Evolutionary conservation across 35 echinoderm and acorn worm species (phyloP).

Genomic region (Antedon bifida): DNA sequence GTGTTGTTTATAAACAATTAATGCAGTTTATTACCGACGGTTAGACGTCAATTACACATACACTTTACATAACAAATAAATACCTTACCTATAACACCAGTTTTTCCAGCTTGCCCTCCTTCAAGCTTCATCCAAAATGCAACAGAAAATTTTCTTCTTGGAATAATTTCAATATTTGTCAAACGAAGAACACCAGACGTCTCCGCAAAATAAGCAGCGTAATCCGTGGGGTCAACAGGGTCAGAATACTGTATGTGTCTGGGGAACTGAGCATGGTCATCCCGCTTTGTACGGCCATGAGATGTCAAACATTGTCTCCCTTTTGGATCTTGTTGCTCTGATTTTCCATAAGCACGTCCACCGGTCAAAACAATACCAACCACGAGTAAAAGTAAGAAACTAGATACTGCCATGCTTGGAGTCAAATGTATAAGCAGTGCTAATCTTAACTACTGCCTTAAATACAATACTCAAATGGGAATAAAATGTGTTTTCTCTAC

Average conservation of each 20-base stretch:
- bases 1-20: too few relatives aligned
- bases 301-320: not conserved
- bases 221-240: not conserved
- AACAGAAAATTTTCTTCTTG: not conserved
- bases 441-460: too few relatives aligned
- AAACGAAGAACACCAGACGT: not conserved
- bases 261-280: not conserved
- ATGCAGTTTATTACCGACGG: too few relatives aligned
- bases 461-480: too few relatives aligned
- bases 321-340: not conserved
- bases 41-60: too few relatives aligned
- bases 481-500: too few relatives aligned
- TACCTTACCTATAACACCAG: not conserved
- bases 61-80: not conserved
- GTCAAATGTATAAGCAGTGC: too few relatives aligned
- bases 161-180: not conserved
- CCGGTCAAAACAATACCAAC: not conserved
- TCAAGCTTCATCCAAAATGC: constrained; percentile 1
- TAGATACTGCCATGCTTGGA: not conserved
- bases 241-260: not conserved
- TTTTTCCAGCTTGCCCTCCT: not conserved
- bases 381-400: not conserved
- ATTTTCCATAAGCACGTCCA: not conserved
- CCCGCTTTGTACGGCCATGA: not conserved
- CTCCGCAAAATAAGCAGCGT: not conserved